Evolutionary conservation across 2,888 invertebrate genomes (phyloP).

Genomic region (Dynastes maya): DNA sequence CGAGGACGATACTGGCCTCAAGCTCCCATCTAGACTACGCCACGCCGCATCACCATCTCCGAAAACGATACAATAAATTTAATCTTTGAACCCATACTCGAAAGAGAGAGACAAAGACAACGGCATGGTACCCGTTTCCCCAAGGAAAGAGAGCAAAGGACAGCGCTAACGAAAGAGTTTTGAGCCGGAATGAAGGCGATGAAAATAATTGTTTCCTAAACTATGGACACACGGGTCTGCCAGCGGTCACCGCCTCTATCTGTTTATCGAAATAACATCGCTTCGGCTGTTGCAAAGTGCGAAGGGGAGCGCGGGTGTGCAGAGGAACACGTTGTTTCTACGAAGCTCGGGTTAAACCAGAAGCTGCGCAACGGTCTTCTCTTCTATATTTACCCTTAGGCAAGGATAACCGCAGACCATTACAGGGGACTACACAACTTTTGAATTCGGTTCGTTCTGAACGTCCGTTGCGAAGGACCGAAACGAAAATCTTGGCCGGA

Average conservation of each 20-base stretch:
- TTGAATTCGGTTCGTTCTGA: slow-evolving; percentile 48
- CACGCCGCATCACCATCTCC: neutral
- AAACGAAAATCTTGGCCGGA: slow-evolving; percentile 47
- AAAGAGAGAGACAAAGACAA: neutral
- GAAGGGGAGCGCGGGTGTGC: neutral
- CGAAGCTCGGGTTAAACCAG: neutral
- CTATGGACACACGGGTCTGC: slow-evolving; percentile 34
- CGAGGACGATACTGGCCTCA: slow-evolving; percentile 7
- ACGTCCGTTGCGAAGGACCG: slow-evolving; percentile 12
- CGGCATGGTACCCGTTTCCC: neutral
- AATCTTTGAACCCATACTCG: slow-evolving; percentile 23
- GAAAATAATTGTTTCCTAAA: slow-evolving; percentile 47
- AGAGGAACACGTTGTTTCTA: neutral
- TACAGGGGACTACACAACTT: slow-evolving; percentile 53
- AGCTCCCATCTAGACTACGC: neutral
- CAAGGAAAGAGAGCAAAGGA: slow-evolving; percentile 7
- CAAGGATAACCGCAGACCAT: slow-evolving; percentile 52
- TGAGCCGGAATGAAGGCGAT: slow-evolving; percentile 28
- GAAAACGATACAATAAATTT: slow-evolving; percentile 40
- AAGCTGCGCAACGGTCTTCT: neutral
- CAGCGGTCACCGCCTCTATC: slow-evolving; percentile 30
- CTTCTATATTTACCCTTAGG: slow-evolving; percentile 36
- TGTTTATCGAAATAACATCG: slow-evolving; percentile 35
- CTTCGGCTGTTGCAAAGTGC: neutral
- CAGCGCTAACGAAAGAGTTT: slow-evolving; percentile 9